Percentiles rank a stretch among this genome's conserved stretches.
Evolutionary conservation across 2,888 invertebrate species (phyloP).

Genomic region (Pammene fasciana): DNA sequence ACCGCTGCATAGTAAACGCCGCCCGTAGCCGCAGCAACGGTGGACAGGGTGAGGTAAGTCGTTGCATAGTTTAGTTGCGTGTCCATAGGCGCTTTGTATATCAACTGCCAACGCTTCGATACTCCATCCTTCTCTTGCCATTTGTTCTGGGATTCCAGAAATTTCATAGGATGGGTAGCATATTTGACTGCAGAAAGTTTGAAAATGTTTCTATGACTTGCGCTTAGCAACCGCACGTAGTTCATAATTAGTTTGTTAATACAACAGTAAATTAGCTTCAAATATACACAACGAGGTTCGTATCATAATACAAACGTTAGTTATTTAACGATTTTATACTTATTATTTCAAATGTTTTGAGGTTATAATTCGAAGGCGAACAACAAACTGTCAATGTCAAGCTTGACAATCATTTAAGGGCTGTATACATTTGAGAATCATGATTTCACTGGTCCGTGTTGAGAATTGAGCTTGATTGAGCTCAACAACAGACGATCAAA

Average conservation of each 20-base stretch:
- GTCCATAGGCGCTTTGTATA: constrained; percentile 77
- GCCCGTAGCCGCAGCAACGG: constrained; percentile 53
- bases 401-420: background rate
- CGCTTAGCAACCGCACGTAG: constrained; percentile 56
- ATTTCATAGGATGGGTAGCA: constrained; percentile 63
- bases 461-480: too few species aligned
- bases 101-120: constrained; percentile 66
- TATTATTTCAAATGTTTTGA: constrained; percentile 4
- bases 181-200: constrained; percentile 54
- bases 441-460: too few species aligned
- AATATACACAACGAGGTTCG: background rate
- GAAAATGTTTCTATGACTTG: constrained; percentile 49
- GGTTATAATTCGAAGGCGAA: constrained; percentile 4
- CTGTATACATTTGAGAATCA: background rate
- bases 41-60: constrained; percentile 66
- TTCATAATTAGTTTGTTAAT: constrained; percentile 54
- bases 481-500: background rate
- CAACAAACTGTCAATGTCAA: constrained; percentile 2
- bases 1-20: constrained; percentile 63
- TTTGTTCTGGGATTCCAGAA: constrained; percentile 64
- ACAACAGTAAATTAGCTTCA: background rate
- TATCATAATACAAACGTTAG: background rate
- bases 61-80: constrained; percentile 60
- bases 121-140: constrained; percentile 68
- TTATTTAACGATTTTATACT: background rate